Conservation (phyloP, 1,140 invertebrate species). For the Ectropis grisescens region DNA sequence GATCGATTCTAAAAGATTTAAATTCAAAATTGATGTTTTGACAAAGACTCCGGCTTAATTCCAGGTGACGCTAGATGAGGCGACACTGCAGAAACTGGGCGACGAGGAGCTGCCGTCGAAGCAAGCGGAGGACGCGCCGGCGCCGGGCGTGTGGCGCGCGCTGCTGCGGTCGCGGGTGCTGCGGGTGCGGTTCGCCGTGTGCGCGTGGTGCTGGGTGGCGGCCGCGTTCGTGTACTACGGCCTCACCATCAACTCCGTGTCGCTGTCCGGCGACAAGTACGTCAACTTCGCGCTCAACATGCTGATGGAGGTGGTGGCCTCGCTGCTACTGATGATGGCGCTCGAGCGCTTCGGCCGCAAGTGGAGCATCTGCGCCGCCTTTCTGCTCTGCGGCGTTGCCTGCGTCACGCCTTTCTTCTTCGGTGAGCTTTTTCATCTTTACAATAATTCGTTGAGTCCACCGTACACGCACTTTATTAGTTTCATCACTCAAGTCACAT, state of each 20-base stretch:
- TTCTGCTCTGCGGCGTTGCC: conserved; percentile 72
- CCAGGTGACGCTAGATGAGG: conserved; percentile 30
- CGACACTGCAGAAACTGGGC: conserved; percentile 16
- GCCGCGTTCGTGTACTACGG: conserved; percentile 86
- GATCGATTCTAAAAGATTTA: too few species aligned
- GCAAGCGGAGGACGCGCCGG: conserved; percentile 7
- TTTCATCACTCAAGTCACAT: too few species aligned
- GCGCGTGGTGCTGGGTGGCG: conserved; percentile 79
- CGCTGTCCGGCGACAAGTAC: conserved; percentile 79
- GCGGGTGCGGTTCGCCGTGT: conserved; percentile 73
- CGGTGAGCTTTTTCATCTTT: conserved; percentile 24
- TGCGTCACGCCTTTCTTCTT: conserved; percentile 47
- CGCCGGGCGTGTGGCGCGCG: conserved; percentile 41
- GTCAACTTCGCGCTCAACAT: conserved; percentile 80
- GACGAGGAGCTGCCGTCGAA: conserved; percentile 6
- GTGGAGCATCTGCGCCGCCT: conserved; percentile 70
- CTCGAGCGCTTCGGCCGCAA: conserved; percentile 76
- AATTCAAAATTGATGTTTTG: too few species aligned
- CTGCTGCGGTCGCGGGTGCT: conserved; percentile 72
- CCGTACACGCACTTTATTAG: too few species aligned
- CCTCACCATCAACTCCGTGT: conserved; percentile 82
- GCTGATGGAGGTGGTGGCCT: conserved; percentile 80
- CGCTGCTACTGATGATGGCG: conserved; percentile 75
- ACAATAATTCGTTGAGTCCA: too few species aligned
- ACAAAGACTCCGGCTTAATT: too few species aligned